phyloP scores from a whole-genome alignment of 1,140 invertebrate genomes.

The Zaprionus inermis region DNA sequence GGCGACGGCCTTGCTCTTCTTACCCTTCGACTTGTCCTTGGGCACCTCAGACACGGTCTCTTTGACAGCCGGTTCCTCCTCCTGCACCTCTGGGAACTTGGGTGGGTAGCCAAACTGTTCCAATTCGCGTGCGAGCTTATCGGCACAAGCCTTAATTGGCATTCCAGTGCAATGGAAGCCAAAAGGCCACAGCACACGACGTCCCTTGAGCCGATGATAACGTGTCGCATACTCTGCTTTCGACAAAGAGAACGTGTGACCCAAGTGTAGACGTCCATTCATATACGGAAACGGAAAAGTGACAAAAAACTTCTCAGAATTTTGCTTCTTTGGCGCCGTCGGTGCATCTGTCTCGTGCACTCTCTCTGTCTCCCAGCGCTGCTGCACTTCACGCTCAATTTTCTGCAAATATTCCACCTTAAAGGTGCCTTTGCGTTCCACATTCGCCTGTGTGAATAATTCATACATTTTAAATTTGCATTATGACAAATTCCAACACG shows the following conservation, averaged over 20 bases:
- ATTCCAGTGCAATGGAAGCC: slow-evolving; percentile 99
- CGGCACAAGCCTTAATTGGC: slow-evolving; percentile 98
- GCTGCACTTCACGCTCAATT: slow-evolving; percentile 94
- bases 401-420: slow-evolving; percentile 95
- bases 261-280: slow-evolving; percentile 99
- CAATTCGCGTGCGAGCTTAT: slow-evolving; percentile 98
- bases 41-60: slow-evolving; percentile 86
- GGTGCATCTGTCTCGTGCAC: slow-evolving; percentile 94
- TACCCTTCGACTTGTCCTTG: slow-evolving; percentile 98
- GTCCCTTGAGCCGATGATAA: slow-evolving; percentile 95
- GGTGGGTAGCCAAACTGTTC: slow-evolving; percentile 97
- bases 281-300: slow-evolving; percentile 99
- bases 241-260: slow-evolving; percentile 98
- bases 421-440: slow-evolving; percentile 95
- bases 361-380: slow-evolving; percentile 91
- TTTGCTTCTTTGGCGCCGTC: slow-evolving; percentile 84
- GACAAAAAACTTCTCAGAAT: slow-evolving; percentile 94
- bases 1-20: slow-evolving; percentile 99
- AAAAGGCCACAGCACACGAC: slow-evolving; percentile 97
- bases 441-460: slow-evolving; percentile 58
- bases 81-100: slow-evolving; percentile 90
- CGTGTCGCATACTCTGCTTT: slow-evolving; percentile 99
- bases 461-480: slow-evolving; percentile 13
- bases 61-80: slow-evolving; percentile 83
- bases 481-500: slow-evolving; percentile 1